Conservation (phyloP, 2,797 vertebrate genomes). For the Girardinus metallicus region DNA sequence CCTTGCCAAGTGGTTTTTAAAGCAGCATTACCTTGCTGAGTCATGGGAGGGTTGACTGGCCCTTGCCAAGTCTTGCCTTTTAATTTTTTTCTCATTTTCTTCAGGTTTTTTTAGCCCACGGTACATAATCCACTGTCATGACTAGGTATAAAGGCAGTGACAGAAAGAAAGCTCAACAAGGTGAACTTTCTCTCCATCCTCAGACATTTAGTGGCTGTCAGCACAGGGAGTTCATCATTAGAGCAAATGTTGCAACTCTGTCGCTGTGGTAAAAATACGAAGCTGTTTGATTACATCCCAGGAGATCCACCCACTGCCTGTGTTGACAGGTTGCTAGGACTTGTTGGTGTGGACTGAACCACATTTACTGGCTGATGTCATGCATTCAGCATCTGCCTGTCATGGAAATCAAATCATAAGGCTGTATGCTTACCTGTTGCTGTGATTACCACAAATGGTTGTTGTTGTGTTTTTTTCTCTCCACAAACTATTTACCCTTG, state of each 20-base stretch:
- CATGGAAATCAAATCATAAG: constrained; percentile 52
- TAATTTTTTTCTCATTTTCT: neutral
- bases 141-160: neutral
- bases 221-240: constrained; percentile 35
- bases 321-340: constrained; percentile 75
- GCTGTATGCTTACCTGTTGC: constrained; percentile 22
- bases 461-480: constrained; percentile 26
- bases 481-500: neutral
- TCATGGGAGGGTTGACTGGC: neutral
- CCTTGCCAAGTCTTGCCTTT: neutral
- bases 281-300: constrained; percentile 51
- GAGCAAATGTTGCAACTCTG: constrained; percentile 35
- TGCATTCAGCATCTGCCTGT: constrained; percentile 54
- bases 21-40: neutral
- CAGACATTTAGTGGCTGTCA: constrained; percentile 10
- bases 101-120: neutral
- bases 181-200: constrained; percentile 23
- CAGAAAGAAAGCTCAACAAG: neutral
- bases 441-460: neutral
- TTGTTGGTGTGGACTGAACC: constrained; percentile 62
- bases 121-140: neutral
- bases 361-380: constrained; percentile 74
- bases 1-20: neutral
- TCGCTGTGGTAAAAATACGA: constrained; percentile 29
- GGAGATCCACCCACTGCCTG: constrained; percentile 46